Evolutionary conservation across 2,888 invertebrate genomes (phyloP).

Genomic region (Keiferia lycopersicella): DNA sequence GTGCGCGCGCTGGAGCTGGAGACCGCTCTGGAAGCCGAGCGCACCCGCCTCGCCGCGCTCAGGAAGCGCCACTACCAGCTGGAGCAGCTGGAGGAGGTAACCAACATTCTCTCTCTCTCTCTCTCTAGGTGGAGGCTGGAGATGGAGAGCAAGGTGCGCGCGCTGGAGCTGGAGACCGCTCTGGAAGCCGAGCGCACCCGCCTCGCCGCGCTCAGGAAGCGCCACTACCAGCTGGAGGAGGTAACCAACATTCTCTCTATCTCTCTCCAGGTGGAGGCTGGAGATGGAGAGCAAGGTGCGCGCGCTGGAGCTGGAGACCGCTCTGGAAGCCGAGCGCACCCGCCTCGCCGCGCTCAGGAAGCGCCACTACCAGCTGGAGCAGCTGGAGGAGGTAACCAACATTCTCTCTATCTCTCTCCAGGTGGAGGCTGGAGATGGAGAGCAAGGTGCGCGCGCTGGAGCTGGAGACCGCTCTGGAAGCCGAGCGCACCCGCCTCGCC

Average conservation of each 20-base stretch:
- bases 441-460: constrained; percentile 97
- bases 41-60: constrained; percentile 91
- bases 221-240: constrained; percentile 90
- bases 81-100: constrained; percentile 77
- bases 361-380: constrained; percentile 94
- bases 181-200: constrained; percentile 93
- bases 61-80: constrained; percentile 96
- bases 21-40: constrained; percentile 93
- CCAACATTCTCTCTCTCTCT: too few species aligned
- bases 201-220: constrained; percentile 92
- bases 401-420: too few species aligned
- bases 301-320: constrained; percentile 95
- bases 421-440: constrained; percentile 98
- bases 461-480: constrained; percentile 93
- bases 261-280: constrained; percentile 92
- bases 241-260: too few species aligned
- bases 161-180: constrained; percentile 95
- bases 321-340: constrained; percentile 93
- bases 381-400: constrained; percentile 54
- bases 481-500: constrained; percentile 91
- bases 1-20: constrained; percentile 97
- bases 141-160: constrained; percentile 88
- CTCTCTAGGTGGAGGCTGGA: too few species aligned
- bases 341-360: constrained; percentile 92
- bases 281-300: constrained; percentile 99